phyloP scores from a whole-genome alignment of 2,888 invertebrate species.

The Pyrrhosoma nymphula region DNA sequence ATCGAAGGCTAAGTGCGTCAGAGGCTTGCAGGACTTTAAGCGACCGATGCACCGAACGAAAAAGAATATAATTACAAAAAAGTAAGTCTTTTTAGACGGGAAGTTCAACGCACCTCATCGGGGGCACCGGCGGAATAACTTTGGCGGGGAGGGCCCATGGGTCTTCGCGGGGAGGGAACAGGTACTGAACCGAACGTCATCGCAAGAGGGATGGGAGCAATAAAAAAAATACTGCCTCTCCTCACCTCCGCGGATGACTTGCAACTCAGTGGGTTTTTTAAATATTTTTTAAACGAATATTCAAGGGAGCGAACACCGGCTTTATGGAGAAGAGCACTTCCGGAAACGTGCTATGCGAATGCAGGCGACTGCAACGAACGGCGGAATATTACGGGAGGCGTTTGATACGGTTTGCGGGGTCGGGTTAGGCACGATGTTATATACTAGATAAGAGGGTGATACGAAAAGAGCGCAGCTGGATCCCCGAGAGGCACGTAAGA shows the following conservation, averaged over 20 bases:
- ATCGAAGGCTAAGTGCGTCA: background rate
- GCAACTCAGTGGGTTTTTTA: background rate
- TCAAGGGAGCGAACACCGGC: background rate
- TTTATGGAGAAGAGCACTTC: background rate
- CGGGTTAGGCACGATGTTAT: too few species aligned
- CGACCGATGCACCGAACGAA: background rate
- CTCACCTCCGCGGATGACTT: background rate
- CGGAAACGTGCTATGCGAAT: background rate
- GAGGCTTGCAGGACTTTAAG: background rate
- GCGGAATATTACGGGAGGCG: background rate
- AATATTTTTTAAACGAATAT: background rate
- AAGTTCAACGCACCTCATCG: slow-evolving; percentile 4
- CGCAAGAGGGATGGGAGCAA: background rate
- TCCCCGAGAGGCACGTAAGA: too few species aligned
- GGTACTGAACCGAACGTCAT: background rate
- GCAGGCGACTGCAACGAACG: background rate
- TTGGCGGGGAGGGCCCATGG: background rate
- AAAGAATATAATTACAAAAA: background rate
- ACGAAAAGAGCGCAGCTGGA: too few species aligned
- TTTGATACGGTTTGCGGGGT: too few species aligned
- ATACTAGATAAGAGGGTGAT: too few species aligned
- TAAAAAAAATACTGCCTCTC: background rate
- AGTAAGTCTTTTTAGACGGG: background rate
- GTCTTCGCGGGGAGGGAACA: background rate
- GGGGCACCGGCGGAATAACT: background rate